These are phyloP conservation scores for Drosophila santomea DNA, from an alignment of 1,140 invertebrate genomes.

Conservation along the genomic window DNA sequence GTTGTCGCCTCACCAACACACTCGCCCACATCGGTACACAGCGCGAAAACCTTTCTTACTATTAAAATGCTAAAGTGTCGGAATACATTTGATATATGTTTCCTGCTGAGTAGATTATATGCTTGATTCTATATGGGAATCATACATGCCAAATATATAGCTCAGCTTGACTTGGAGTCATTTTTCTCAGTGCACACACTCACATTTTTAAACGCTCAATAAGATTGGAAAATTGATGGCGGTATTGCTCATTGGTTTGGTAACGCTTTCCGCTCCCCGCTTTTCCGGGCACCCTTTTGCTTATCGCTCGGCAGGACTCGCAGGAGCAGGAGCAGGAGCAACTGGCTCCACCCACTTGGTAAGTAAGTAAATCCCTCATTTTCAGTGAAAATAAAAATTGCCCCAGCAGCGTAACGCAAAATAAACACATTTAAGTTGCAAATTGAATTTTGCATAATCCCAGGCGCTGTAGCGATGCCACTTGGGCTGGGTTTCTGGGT, in stretches of 20 bases:
- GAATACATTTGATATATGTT: too few relatives aligned
- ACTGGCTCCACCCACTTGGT: constrained; percentile 23
- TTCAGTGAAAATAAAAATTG: constrained; percentile 83
- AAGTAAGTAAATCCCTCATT: constrained; percentile 77
- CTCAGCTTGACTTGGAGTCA: too few relatives aligned
- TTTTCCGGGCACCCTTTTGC: constrained; percentile 47
- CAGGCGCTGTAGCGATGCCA: constrained; percentile 56
- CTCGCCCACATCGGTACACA: constrained; percentile 11
- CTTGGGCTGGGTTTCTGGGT: constrained; percentile 25
- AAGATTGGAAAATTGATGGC: constrained; percentile 82
- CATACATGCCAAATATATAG: too few relatives aligned
- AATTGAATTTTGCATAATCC: constrained; percentile 84
- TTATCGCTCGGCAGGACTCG: constrained; percentile 26
- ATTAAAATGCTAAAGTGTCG: too few relatives aligned
- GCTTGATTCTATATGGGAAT: too few relatives aligned
- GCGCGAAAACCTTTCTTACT: background rate
- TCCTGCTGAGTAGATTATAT: too few relatives aligned
- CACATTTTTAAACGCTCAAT: constrained; percentile 78
- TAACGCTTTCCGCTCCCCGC: constrained; percentile 6
- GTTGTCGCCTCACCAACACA: constrained; percentile 47
- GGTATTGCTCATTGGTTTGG: constrained; percentile 72
- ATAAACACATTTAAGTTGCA: constrained; percentile 85
- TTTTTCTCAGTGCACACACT: constrained; percentile 32
- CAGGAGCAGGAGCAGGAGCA: background rate
- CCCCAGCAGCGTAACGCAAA: constrained; percentile 81